phyloP scores from a whole-genome alignment of 2,797 vertebrate genomes.

The Spheniscus humboldti region DNA sequence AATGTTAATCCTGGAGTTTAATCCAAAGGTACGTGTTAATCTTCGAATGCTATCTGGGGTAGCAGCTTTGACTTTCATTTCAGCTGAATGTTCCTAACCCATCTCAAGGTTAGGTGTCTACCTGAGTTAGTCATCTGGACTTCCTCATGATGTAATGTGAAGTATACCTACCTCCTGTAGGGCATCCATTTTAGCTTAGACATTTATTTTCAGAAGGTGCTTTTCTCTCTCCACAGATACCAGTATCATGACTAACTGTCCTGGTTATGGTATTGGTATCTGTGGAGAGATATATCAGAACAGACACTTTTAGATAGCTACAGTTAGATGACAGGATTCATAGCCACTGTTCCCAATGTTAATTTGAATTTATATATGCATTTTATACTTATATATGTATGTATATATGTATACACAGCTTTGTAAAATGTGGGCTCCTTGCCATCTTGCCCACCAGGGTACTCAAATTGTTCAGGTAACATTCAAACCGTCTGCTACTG shows the following conservation, averaged over 20 bases:
- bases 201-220: not conserved
- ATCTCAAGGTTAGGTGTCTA: not conserved
- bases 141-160: accelerated
- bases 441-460: not conserved
- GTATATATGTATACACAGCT: not conserved
- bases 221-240: not conserved
- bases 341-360: accelerated
- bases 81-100: not conserved
- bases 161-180: not conserved
- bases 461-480: not conserved
- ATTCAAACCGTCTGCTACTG: not conserved
- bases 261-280: no score
- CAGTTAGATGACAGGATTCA: not conserved
- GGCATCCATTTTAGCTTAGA: not conserved
- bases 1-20: not conserved
- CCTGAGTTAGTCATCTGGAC: not conserved
- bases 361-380: not conserved
- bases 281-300: not conserved
- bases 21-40: accelerated
- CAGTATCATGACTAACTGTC: not conserved
- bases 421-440: not conserved
- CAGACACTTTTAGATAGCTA: not conserved
- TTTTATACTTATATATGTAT: not conserved
- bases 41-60: not conserved
- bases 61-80: not conserved